Evolutionary conservation across 2,113 vertebrate species (phyloP), one percentile per base, ranked within the genome.

Genomic region (Panthera leo): DNA sequence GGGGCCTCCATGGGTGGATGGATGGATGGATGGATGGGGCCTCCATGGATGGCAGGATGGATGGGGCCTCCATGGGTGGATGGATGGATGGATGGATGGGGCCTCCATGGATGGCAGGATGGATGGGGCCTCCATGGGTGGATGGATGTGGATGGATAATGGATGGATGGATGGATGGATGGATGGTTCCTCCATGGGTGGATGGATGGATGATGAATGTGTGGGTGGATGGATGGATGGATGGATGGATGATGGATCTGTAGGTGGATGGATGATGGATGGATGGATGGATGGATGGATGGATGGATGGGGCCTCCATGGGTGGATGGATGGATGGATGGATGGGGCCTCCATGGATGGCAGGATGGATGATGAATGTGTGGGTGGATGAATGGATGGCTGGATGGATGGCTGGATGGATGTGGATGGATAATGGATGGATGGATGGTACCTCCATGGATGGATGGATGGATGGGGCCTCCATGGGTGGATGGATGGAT

Each of bases 271-370:
- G 36, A 36, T 36, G 3, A 36, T n/a, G n/a, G n/a, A n/a, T n/a
- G n/a, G n/a, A 2, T 2, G 36, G 36, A 36, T 36, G 29, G 11
- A 11, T 79, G 15, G 18, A 0, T 14, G 19, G 12, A 1, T 31
- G 6, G 19, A 0, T 76, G 39, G 70, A 15, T 5, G 39, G 39
- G 4, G 4, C 39, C 39, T 39, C 75, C 75, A 78, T n/a, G n/a
- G n/a, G n/a, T 36, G 36, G 39, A 51, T 51, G 51, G 51, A 51
- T 14, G 51, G 51, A 51, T 51, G 51, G 75, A 15, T 29, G 27
- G 75, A 1, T 18, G 45, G 39, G 4, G 4, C 39, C 39, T 39
- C 39, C 39, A 13, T 51, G 51, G 51, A 1, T 36, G 36, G 3
- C 36, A 36, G 36, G 36, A 36, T 36, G 36, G 36, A 36, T 36